phyloP scores from a whole-genome alignment of 1,140 invertebrate species.

The Aphis craccivora region DNA sequence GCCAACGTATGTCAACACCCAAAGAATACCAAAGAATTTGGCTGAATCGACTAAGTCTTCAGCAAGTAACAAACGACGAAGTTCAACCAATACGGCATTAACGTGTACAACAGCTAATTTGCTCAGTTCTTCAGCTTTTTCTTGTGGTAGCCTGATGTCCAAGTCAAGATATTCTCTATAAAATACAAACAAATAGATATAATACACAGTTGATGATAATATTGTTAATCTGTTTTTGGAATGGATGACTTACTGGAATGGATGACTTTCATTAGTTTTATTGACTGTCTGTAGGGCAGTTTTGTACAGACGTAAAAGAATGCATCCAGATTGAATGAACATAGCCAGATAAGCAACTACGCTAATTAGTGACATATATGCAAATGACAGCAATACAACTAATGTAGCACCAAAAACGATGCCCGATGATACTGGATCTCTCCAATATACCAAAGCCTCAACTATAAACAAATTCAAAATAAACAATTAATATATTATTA shows the following conservation, averaged over 20 bases:
- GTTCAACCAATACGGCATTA: conserved; percentile 79
- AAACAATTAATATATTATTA: background rate
- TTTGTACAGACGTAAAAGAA: conserved; percentile 95
- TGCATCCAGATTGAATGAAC: conserved; percentile 79
- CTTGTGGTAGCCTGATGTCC: conserved; percentile 84
- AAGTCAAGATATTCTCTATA: conserved; percentile 84
- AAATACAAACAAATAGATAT: conserved; percentile 61
- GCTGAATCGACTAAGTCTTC: conserved; percentile 96
- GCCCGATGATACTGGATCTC: conserved; percentile 91
- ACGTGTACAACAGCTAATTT: conserved; percentile 83
- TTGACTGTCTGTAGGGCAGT: conserved; percentile 94
- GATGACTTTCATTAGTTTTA: conserved; percentile 95
- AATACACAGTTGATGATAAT: background rate
- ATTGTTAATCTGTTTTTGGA: background rate
- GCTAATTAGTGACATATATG: conserved; percentile 94
- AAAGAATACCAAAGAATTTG: conserved; percentile 91
- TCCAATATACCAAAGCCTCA: conserved; percentile 96
- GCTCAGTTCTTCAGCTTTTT: conserved; percentile 86
- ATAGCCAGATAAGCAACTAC: conserved; percentile 92
- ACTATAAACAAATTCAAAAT: conserved; percentile 73
- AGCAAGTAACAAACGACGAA: conserved; percentile 92
- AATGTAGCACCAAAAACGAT: conserved; percentile 88
- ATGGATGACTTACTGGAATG: conserved; percentile 85
- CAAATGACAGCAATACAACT: conserved; percentile 86
- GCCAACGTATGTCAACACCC: conserved; percentile 95